phyloP scores from a whole-genome alignment of 2,888 invertebrate genomes.

The Tineola bisselliella region DNA sequence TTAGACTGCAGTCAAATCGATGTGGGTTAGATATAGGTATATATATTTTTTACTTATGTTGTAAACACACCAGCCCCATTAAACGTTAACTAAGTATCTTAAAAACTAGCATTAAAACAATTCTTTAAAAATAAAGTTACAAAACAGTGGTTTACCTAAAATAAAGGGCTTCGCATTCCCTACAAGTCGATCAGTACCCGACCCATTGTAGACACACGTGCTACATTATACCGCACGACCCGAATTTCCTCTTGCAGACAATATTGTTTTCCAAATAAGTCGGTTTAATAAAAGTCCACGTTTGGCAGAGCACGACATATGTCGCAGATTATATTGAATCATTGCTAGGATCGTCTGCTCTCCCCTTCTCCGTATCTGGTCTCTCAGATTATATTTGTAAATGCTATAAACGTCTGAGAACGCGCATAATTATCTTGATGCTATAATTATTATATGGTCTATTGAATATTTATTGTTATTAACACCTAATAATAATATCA shows the following conservation, averaged over 20 bases:
- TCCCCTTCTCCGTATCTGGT: slow-evolving; percentile 14
- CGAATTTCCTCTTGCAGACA: slow-evolving; percentile 8
- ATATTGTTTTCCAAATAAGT: slow-evolving; percentile 42
- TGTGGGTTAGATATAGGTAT: too few species aligned
- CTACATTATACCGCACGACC: background rate
- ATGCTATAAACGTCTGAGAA: background rate
- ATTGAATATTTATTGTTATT: background rate
- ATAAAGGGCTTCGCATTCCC: too few species aligned
- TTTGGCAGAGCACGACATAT: slow-evolving; percentile 40
- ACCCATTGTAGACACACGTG: background rate
- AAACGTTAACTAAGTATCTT: too few species aligned
- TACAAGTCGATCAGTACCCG: background rate
- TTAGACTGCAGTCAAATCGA: too few species aligned
- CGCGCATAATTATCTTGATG: background rate
- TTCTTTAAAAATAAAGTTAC: background rate
- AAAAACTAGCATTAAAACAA: too few species aligned
- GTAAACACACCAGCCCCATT: too few species aligned
- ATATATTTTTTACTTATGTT: too few species aligned
- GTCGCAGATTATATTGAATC: slow-evolving; percentile 54
- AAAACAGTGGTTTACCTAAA: too few species aligned
- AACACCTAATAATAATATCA: too few species aligned
- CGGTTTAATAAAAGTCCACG: slow-evolving; percentile 49
- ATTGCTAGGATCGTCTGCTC: slow-evolving; percentile 27
- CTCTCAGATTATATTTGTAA: background rate
- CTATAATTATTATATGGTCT: background rate